Evolutionary conservation across 1,140 invertebrate genomes (phyloP).

Genomic region (Orius insidiosus): DNA sequence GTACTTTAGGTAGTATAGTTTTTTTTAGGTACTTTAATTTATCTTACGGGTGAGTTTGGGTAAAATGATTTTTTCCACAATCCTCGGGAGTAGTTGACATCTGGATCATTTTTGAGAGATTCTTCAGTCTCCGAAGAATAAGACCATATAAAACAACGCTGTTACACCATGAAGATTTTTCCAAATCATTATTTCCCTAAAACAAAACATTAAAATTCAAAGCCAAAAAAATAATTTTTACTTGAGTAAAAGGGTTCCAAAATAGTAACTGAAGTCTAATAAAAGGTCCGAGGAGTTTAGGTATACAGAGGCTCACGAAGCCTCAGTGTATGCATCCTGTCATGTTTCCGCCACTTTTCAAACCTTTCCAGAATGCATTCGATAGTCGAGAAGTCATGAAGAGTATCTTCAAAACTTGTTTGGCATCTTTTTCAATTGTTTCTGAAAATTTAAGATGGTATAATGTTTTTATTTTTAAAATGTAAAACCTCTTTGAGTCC

Average conservation of each 20-base stretch:
- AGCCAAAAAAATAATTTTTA: slow-evolving; percentile 10
- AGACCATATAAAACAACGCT: slow-evolving; percentile 51
- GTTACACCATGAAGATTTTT: slow-evolving; percentile 74
- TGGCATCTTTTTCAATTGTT: slow-evolving; percentile 42
- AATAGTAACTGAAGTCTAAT: slow-evolving; percentile 55
- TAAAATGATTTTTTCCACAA: slow-evolving; percentile 73
- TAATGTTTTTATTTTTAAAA: background rate
- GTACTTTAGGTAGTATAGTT: too few relatives aligned
- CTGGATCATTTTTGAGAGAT: slow-evolving; percentile 52
- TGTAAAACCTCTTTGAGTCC: slow-evolving; percentile 19
- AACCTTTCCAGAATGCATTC: slow-evolving; percentile 57
- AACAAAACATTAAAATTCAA: slow-evolving; percentile 15
- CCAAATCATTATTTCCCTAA: slow-evolving; percentile 40
- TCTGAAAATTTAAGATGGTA: slow-evolving; percentile 37
- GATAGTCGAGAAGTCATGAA: slow-evolving; percentile 73
- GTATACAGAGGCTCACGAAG: slow-evolving; percentile 81
- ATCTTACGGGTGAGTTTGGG: slow-evolving; percentile 64
- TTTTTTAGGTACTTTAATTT: too few relatives aligned
- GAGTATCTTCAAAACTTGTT: slow-evolving; percentile 63
- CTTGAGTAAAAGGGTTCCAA: slow-evolving; percentile 36
- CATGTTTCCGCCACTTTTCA: slow-evolving; percentile 61
- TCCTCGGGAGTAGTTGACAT: slow-evolving; percentile 68
- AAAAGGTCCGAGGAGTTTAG: slow-evolving; percentile 69
- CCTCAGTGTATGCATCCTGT: slow-evolving; percentile 68
- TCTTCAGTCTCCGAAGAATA: slow-evolving; percentile 41